These are phyloP conservation scores for Lepus timidus DNA, from an alignment of 2,113 vertebrate genomes.

Conservation along the genomic window DNA sequence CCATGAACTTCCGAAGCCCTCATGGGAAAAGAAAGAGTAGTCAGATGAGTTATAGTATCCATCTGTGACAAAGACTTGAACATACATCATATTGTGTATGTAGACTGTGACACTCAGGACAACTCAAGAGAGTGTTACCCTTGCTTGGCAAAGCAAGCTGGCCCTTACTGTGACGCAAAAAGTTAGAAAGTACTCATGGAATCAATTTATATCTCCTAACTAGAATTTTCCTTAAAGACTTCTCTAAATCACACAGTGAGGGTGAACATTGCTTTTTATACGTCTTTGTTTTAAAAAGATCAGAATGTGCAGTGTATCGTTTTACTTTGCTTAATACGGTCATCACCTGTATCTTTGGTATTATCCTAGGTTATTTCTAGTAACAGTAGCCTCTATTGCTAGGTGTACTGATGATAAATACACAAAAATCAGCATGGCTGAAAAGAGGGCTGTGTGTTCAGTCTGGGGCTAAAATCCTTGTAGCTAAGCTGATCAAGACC, in stretches of 20 bases:
- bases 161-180: not conserved
- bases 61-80: not conserved
- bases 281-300: not conserved
- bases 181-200: not conserved
- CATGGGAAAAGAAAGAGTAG: no score
- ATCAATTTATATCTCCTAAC: not conserved
- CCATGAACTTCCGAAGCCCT: no score
- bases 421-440: not conserved
- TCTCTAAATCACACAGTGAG: not conserved
- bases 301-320: not conserved
- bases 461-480: conserved; percentile 8
- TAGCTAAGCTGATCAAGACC: not conserved
- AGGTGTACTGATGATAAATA: not conserved
- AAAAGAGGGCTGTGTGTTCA: not conserved
- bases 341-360: not conserved
- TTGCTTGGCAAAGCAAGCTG: not conserved
- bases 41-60: not conserved
- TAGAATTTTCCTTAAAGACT: conserved; percentile 30
- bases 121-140: not conserved
- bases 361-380: conserved; percentile 20
- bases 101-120: not conserved
- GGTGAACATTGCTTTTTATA: conserved; percentile 9
- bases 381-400: not conserved
- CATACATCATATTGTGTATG: not conserved
- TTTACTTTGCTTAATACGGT: not conserved